Evolutionary conservation across 2,888 invertebrate species (phyloP), one percentile per base, ranked within the genome.

Genomic region (Pristionchus maxplancki): DNA sequence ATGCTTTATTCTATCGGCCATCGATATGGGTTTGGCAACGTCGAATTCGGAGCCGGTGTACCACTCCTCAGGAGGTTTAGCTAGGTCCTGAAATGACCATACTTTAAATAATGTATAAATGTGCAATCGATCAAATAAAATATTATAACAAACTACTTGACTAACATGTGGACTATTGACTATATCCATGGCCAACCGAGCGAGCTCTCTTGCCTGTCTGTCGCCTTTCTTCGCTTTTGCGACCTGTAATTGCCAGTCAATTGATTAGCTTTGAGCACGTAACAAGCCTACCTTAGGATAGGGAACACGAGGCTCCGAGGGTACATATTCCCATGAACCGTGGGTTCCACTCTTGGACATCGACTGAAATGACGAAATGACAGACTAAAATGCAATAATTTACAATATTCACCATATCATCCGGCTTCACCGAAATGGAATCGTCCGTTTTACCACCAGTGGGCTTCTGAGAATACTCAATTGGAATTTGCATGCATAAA

Each of bases 41-140:
- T 74, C 74, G 40, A 40, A 74, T 74, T 74, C 74, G 37, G 74
- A 37, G 40, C 40, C 74, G 37, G 9, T 17, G 74, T 74, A 74
- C 74, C 74, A 74, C 9, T 74, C 74, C 24, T 74, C 74, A 6
- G 74, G 74, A 17, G 20, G 13, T 20, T 20, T 40, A 15, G 37
- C 24, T 24, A 74, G 40, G 40, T 74, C 40, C 74, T 74, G 15
- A 67, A 67, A 34, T 1, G 24, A 34, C 9, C 13, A 34, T 3
- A 13, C 28, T n/a, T n/a, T n/a, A n/a, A n/a, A n/a, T n/a, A n/a
- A n/a, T n/a, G n/a, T n/a, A n/a, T n/a, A n/a, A n/a, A n/a, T n/a
- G 15, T 58, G n/a, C 17, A n/a, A n/a, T n/a, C n/a, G 15, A 24
- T 58, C 5, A 58, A n/a, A 6, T 24, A 58, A 58, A 58, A 6